phyloP scores from a whole-genome alignment of 2,113 vertebrate genomes.

The Calyptommatus sinebrachiatus region DNA sequence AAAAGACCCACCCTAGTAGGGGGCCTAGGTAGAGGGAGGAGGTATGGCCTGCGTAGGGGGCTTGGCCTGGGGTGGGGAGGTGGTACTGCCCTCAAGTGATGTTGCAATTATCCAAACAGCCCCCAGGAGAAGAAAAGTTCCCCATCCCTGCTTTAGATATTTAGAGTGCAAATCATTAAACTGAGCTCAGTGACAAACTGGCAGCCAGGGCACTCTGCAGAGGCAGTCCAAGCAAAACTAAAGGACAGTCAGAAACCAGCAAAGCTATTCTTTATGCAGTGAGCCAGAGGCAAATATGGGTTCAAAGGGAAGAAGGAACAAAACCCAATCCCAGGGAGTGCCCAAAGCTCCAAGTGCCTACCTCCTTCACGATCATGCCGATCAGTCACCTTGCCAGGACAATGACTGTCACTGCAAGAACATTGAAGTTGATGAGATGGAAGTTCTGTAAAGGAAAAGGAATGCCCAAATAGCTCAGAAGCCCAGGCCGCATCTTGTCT shows the following conservation, averaged over 20 bases:
- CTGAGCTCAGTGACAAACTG: not conserved
- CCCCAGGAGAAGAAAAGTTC: too few species aligned
- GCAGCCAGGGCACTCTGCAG: not conserved
- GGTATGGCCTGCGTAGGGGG: too few species aligned
- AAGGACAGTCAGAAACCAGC: not conserved
- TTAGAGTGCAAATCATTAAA: too few species aligned
- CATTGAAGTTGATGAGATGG: constrained; percentile 97
- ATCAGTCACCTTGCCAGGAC: constrained; percentile 93
- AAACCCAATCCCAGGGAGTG: not conserved
- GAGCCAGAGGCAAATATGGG: not conserved
- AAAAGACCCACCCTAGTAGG: too few species aligned
- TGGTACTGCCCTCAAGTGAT: too few species aligned
- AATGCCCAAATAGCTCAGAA: too few species aligned
- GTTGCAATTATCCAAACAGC: too few species aligned
- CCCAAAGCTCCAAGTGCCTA: not conserved
- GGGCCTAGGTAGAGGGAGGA: too few species aligned
- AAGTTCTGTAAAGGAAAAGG: constrained; percentile 83
- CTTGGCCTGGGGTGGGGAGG: too few species aligned
- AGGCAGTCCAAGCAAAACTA: not conserved
- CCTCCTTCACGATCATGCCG: constrained; percentile 87
- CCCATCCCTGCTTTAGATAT: too few species aligned
- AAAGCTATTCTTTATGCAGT: not conserved
- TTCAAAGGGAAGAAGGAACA: not conserved
- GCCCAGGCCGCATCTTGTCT: too few species aligned
- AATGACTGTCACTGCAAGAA: constrained; percentile 92